A percentile compares a stretch with the other conserved stretches of the same genome.
phyloP scores from a whole-genome alignment of 2,797 vertebrate genomes.

The Darevskia nairensis region DNA sequence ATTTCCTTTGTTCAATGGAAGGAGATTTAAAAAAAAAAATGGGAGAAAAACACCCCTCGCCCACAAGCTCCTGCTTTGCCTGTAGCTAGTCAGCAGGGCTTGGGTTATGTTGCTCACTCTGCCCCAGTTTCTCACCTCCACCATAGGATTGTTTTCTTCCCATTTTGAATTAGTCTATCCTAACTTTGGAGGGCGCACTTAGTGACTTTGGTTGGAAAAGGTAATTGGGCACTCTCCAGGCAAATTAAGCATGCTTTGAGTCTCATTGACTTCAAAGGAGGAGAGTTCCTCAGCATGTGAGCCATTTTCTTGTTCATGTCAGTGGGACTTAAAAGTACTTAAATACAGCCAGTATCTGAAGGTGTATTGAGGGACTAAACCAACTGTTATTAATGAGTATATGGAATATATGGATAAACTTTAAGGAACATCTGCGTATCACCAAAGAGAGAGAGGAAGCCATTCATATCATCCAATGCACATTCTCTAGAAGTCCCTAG shows the following conservation, averaged over 20 bases:
- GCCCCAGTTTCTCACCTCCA: too few relatives aligned
- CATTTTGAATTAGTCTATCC: neutral
- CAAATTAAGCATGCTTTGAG: neutral
- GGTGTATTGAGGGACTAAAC: slow-evolving; percentile 39
- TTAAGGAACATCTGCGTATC: slow-evolving; percentile 41
- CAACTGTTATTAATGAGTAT: slow-evolving; percentile 52
- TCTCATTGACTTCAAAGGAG: neutral
- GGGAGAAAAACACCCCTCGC: too few relatives aligned
- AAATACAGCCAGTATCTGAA: slow-evolving; percentile 26
- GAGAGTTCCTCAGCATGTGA: neutral
- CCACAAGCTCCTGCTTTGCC: too few relatives aligned
- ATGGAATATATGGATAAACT: slow-evolving; percentile 21
- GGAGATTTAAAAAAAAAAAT: too few relatives aligned
- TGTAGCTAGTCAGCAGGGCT: too few relatives aligned
- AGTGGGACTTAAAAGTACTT: neutral
- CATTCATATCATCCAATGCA: neutral
- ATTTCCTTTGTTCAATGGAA: too few relatives aligned
- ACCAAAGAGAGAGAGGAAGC: slow-evolving; percentile 10
- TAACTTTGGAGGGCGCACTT: neutral
- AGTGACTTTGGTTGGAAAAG: neutral
- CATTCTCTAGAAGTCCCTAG: neutral
- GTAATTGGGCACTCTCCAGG: too few relatives aligned
- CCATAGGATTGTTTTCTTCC: neutral
- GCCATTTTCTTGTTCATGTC: neutral
- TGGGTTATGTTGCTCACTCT: too few relatives aligned